Percentiles rank a stretch among this genome's conserved stretches.
These are phyloP conservation scores for Prochilodus magdalenae DNA, from an alignment of 2,113 vertebrate species.

Conservation along the genomic window DNA sequence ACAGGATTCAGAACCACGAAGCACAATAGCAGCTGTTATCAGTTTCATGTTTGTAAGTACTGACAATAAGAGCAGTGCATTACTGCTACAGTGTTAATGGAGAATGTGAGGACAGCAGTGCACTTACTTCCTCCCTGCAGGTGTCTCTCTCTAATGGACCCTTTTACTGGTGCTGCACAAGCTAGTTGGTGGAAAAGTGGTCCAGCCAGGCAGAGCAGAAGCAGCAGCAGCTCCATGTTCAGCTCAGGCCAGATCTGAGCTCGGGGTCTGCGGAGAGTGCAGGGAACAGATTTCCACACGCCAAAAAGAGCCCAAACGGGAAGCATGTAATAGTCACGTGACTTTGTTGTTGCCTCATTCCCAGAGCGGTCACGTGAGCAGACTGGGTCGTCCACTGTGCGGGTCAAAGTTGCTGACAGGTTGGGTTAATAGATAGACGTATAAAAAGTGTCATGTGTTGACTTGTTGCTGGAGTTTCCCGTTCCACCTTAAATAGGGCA, in stretches of 20 bases:
- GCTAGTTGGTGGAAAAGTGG: background rate
- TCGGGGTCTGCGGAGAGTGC: too few relatives aligned
- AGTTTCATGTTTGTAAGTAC: background rate
- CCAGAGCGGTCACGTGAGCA: slow-evolving; percentile 1
- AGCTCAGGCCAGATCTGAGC: background rate
- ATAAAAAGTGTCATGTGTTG: too few relatives aligned
- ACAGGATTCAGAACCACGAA: background rate
- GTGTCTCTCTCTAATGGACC: slow-evolving; percentile 18
- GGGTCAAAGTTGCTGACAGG: background rate
- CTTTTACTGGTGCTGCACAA: slow-evolving; percentile 55
- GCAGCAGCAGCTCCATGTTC: slow-evolving; percentile 13
- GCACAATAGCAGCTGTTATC: background rate
- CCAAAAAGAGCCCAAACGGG: slow-evolving; percentile 27
- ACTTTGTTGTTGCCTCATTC: background rate
- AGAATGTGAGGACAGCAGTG: background rate
- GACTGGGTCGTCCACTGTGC: background rate
- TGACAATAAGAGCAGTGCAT: too few relatives aligned
- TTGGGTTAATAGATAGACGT: too few relatives aligned
- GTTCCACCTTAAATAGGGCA: too few relatives aligned
- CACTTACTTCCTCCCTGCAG: slow-evolving; percentile 65
- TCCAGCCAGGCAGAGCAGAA: slow-evolving; percentile 34
- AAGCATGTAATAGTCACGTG: slow-evolving; percentile 46
- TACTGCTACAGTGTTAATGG: background rate
- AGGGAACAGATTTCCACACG: background rate
- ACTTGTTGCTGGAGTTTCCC: too few relatives aligned